Evolutionary conservation across 2,888 invertebrate genomes (phyloP), one percentile per base, ranked within the genome.

Genomic region (Artemia sinica): DNA sequence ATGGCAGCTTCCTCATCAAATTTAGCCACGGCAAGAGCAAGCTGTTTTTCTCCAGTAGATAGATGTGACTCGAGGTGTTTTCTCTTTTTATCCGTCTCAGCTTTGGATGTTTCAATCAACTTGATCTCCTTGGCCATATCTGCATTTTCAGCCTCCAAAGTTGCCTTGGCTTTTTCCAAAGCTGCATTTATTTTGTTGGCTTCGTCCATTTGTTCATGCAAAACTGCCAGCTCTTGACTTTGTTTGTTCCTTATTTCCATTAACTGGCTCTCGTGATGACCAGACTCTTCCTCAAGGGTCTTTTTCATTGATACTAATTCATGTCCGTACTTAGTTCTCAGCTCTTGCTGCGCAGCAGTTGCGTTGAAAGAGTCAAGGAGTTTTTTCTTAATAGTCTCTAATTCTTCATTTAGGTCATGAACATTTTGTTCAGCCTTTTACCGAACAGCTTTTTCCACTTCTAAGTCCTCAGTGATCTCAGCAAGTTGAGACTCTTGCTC

Each of bases 341-440:
- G 81, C 78, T 98, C 97, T 77, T 94, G 92, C 79, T 95, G 94
- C 0, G 94, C 91, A n/a, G 93, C 92, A 2, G 94, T 93, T 12
- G 93, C 92, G 76, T 97, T 97, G 72, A 94, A 80, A 0, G 95
- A 94, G 80, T 98, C 98, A 68, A 98, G 84, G 72, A 98, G 82
- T 78, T 96, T 97, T 76, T 91, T 95, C 81, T 94, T 95, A 73
- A 96, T 82, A 18, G 96, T 94, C 79, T 97, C 96, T 69, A 96
- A 81, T 81, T 96, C 97, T 81, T 95, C 96, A 78, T 93, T 93
- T 72, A 97, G 82, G 77, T 98, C 97, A 11, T 96, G 83, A 74
- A 91, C 88, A 74, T 91, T 85, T 77, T 95, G 94, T 79, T 99
- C 98, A 0, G 97, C 97, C 80, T 96, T 96, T 74, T 86, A 86